Evolutionary conservation across 2,113 vertebrate genomes (phyloP), one percentile per base, ranked within the genome.

Genomic region (Boleophthalmus pectinirostris): DNA sequence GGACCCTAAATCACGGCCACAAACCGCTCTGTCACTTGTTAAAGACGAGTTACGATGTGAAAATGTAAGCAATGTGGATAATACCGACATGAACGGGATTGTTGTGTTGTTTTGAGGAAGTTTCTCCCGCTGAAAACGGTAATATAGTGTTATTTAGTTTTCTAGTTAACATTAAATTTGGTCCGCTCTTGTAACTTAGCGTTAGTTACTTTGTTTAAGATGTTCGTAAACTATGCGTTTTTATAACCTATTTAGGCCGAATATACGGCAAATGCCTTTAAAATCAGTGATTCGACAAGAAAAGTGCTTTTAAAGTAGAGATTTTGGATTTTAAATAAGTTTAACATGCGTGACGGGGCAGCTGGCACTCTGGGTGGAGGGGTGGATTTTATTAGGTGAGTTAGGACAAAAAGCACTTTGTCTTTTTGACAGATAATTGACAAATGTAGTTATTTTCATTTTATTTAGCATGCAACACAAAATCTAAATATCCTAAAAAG

Each of bases 371-470:
- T 73, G 69, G 75, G 67, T 68, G 68, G 70, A 65, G 73, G 75
- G 74, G 65, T 45, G 69, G 33, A 6, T 38, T 69, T 68, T 64
- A 53, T 66, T 70, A 72, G 53, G 69, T 65, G 73, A 70, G 66
- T 60, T 21, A n/a, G 45, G 21, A 51, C 74, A 66, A 49, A 82
- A 83, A 75, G 72, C 81, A 49, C 21, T 57, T 20, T 60, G 72
- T 72, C 45, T 79, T 25, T 70, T 46, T 86, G 86, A 86, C 90
- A 84, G 60, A 66, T 87, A 84, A 85, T 85, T 80, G 64, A 45
- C 74, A 60, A 66, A 45, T 33, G 66, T 29, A 3, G 8, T 68
- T 75, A 56, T 35, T 45, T 54, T 54, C 14, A 25, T 16, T 24
- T 23, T 35, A 29, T 63, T 9, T 64, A n/a, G 29, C 60, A 64